phyloP scores from a whole-genome alignment of 2,113 vertebrate species.

The Pica pica region DNA sequence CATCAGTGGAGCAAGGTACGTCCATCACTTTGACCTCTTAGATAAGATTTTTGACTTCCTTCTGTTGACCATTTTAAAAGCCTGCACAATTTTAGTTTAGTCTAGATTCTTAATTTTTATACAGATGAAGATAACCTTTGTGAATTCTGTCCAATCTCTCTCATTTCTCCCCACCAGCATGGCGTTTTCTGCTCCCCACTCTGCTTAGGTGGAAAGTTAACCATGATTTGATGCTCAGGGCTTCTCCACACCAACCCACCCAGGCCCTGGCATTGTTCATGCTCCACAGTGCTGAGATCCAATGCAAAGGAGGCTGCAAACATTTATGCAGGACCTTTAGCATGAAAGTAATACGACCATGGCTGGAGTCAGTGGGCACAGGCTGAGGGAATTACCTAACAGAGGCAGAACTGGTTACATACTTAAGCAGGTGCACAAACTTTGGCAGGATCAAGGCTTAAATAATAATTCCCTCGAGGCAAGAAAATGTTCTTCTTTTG shows the following conservation, averaged over 20 bases:
- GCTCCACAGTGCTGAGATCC: background rate
- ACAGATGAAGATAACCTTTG: background rate
- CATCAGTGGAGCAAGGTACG: background rate
- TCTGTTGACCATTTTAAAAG: background rate
- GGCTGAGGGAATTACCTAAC: background rate
- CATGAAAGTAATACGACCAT: background rate
- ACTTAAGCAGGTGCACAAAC: background rate
- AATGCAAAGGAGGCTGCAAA: background rate
- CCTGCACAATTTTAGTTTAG: background rate
- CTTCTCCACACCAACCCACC: background rate
- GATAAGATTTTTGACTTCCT: background rate
- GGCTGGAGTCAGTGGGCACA: background rate
- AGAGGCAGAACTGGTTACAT: background rate
- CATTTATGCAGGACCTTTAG: background rate
- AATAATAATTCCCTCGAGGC: background rate
- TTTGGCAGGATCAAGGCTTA: slow-evolving; percentile 10
- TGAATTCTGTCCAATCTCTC: background rate
- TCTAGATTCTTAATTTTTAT: background rate
- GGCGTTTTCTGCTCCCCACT: background rate
- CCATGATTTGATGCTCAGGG: background rate
- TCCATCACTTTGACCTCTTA: background rate
- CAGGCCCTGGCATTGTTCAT: background rate
- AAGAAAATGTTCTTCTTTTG: slow-evolving; percentile 27
- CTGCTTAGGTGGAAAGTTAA: background rate
- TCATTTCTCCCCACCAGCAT: background rate